Conservation (phyloP, 2,113 vertebrate species). For the Hippolais icterina region DNA sequence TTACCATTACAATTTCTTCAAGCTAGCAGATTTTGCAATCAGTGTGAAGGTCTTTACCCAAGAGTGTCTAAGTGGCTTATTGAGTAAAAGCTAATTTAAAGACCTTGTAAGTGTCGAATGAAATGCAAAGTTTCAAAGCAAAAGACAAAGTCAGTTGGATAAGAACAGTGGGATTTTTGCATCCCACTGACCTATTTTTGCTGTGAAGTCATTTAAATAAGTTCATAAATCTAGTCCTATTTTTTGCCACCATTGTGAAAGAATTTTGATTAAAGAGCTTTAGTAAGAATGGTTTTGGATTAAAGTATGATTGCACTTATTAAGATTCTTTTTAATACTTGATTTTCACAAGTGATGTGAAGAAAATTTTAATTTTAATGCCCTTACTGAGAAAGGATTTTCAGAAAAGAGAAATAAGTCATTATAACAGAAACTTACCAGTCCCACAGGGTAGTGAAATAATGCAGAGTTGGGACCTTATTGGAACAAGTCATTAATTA, state of each 20-base stretch:
- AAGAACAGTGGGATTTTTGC: not conserved
- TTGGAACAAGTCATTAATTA: not conserved
- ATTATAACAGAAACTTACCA: not conserved
- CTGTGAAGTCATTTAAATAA: conserved; percentile 15
- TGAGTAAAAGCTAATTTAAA: not conserved
- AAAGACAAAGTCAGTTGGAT: not conserved
- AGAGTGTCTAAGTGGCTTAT: not conserved
- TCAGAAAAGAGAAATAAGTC: not conserved
- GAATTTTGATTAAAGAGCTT: conserved; percentile 43
- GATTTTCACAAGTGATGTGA: not conserved
- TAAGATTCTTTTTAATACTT: conserved; percentile 18
- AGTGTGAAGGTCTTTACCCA: not conserved
- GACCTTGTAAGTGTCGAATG: not conserved
- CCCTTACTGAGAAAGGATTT: not conserved
- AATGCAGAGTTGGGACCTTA: not conserved
- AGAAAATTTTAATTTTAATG: conserved; percentile 24
- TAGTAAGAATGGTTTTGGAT: conserved; percentile 9
- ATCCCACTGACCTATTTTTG: conserved; percentile 41
- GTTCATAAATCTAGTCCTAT: conserved; percentile 19
- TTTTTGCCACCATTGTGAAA: not conserved
- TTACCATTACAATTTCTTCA: not conserved
- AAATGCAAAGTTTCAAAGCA: not conserved
- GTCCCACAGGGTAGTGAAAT: not conserved
- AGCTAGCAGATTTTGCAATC: not conserved
- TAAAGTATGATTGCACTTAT: conserved; percentile 22